phyloP scores from a whole-genome alignment of 2,797 vertebrate genomes.

The Karalla daura region DNA sequence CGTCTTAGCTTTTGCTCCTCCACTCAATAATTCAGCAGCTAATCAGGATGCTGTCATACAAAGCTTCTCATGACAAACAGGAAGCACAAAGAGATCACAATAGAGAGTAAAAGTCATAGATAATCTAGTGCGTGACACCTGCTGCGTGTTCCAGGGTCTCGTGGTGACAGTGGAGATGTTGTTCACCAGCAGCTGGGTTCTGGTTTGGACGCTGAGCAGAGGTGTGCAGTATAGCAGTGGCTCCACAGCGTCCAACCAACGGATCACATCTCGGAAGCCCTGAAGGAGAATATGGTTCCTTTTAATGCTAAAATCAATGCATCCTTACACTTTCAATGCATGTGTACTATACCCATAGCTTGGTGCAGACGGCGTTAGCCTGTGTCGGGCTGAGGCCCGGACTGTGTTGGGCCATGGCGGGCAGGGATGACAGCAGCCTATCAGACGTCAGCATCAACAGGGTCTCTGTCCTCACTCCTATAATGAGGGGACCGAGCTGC shows the following conservation, averaged over 20 bases:
- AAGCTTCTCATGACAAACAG: constrained; percentile 43
- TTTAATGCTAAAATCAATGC: background rate
- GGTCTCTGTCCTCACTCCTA: constrained; percentile 79
- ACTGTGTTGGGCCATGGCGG: constrained; percentile 61
- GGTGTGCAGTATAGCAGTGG: constrained; percentile 78
- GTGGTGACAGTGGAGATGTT: constrained; percentile 37
- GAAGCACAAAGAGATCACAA: constrained; percentile 32
- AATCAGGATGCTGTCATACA: constrained; percentile 54
- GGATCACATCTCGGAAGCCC: constrained; percentile 73
- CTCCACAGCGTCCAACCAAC: constrained; percentile 73
- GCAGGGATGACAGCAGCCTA: constrained; percentile 72
- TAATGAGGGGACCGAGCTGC: constrained; percentile 76
- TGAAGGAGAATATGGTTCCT: constrained; percentile 37
- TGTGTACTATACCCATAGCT: constrained; percentile 80
- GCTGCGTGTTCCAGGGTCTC: constrained; percentile 83
- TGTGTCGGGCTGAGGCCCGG: constrained; percentile 68
- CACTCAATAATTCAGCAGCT: constrained; percentile 76
- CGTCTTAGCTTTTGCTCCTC: constrained; percentile 41
- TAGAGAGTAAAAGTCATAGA: constrained; percentile 14
- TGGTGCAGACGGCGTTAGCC: constrained; percentile 76
- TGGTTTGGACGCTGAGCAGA: constrained; percentile 75
- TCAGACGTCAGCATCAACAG: constrained; percentile 73
- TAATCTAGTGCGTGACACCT: constrained; percentile 79
- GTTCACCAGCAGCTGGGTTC: constrained; percentile 57
- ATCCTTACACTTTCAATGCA: background rate